These are phyloP conservation scores for Drosophila kikkawai DNA, from an alignment of 1,140 invertebrate species.

Conservation along the genomic window DNA sequence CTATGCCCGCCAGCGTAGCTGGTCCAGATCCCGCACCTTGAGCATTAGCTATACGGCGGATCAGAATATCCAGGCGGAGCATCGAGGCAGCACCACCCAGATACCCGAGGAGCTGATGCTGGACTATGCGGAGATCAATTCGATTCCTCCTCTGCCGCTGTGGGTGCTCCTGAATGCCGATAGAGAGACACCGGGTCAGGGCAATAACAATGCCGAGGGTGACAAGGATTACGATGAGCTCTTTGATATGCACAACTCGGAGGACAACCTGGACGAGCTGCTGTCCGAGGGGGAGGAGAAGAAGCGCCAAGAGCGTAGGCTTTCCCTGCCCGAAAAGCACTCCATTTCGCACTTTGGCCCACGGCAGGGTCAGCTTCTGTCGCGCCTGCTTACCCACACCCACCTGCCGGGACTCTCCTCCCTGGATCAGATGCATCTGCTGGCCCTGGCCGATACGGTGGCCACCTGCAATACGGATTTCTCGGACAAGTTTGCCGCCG, in stretches of 20 bases:
- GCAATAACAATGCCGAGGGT: constrained; percentile 85
- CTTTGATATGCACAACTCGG: constrained; percentile 92
- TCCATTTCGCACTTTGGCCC: constrained; percentile 93
- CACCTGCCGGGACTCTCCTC: constrained; percentile 98
- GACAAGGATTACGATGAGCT: constrained; percentile 93
- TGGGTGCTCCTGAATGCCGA: constrained; percentile 98
- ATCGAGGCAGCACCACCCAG: constrained; percentile 87
- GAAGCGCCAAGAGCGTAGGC: constrained; percentile 88
- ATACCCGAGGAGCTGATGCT: constrained; percentile 94
- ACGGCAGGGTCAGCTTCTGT: constrained; percentile 91
- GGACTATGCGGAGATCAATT: constrained; percentile 98
- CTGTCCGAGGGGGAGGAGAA: constrained; percentile 88
- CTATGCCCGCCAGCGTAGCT: constrained; percentile 88
- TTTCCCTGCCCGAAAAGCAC: constrained; percentile 89
- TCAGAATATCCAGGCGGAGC: constrained; percentile 87
- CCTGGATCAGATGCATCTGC: constrained; percentile 99
- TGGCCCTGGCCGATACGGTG: constrained; percentile 98
- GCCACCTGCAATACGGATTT: constrained; percentile 96
- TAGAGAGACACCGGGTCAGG: constrained; percentile 89
- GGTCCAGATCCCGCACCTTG: constrained; percentile 94
- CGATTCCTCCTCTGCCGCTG: constrained; percentile 97
- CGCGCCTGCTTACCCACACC: constrained; percentile 96
- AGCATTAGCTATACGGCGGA: constrained; percentile 93
- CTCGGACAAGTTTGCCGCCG: constrained; percentile 92
- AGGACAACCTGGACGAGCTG: constrained; percentile 93